These are phyloP conservation scores for Drosophila bocki DNA, from an alignment of 1,140 invertebrate species.

Conservation along the genomic window DNA sequence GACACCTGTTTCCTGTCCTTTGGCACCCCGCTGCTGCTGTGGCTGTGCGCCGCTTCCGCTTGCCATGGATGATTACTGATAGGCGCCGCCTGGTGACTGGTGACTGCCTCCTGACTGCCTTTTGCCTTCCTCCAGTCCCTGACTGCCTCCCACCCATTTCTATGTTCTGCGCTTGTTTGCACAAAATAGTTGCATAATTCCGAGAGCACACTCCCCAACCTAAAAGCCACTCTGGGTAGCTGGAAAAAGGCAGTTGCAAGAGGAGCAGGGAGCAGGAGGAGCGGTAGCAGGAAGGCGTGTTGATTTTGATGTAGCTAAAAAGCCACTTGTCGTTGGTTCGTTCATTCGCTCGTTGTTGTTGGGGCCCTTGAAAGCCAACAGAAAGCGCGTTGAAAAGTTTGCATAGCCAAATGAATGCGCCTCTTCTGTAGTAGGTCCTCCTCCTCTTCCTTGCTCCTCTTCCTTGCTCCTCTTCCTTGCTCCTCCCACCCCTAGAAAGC, in stretches of 20 bases:
- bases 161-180: constrained; percentile 48
- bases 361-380: constrained; percentile 52
- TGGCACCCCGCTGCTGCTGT: constrained; percentile 10
- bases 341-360: constrained; percentile 30
- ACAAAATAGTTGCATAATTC: constrained; percentile 81
- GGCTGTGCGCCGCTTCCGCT: constrained; percentile 15
- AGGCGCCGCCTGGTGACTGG: constrained; percentile 11
- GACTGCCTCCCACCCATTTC: neutral
- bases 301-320: constrained; percentile 82
- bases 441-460: neutral
- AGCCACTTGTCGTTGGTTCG: constrained; percentile 65
- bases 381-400: constrained; percentile 79
- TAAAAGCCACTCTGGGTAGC: constrained; percentile 65
- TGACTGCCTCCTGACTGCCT: neutral
- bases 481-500: neutral
- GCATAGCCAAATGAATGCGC: constrained; percentile 75
- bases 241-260: neutral
- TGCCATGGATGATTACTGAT: constrained; percentile 44
- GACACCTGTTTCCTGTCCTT: constrained; percentile 41
- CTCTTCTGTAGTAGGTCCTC: neutral
- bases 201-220: constrained; percentile 38
- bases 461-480: neutral
- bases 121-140: neutral
- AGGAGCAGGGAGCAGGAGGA: neutral
- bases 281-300: constrained; percentile 51